Base-by-base conservation (phyloP, 2,888 invertebrate species). In the Cylloceria caligata region DNA sequence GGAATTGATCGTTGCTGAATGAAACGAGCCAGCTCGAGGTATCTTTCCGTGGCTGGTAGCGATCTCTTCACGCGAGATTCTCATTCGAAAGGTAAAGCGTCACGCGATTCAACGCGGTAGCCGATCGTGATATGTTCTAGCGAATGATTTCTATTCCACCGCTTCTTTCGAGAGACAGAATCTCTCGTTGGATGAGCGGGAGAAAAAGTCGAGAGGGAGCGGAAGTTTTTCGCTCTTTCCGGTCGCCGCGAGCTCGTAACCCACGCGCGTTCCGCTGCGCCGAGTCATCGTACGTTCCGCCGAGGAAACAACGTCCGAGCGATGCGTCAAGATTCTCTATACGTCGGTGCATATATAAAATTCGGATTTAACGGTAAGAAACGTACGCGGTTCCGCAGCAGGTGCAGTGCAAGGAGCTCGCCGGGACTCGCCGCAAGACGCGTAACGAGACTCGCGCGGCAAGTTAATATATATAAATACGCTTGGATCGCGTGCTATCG, bases 221-320 rank as follows among this genome's bases (percentile, higher is more conserved):
- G 78, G 78, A 81, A 74, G 74, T 74, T 74, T 69, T 81, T 57
- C 81, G 30, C 24, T 68, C 19, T 69, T 81, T 82, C 81, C 81
- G 81, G 60, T 60, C 49, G 76, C 52, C 39, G 57, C 24, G 30
- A 42, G 42, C 13, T 13, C 45, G 47, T 7, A 42, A 55, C 52
- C 21, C 42, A 34, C 42, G 19, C n/a, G 19, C 60, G 81, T 71
- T 75, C 65, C 78, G 74, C 74, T 75, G 78, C 65, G 42, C 30
- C 74, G 74, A 62, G 73, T 73, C 78, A 42, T 62, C 45, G 67
- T 45, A 49, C 75, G 60, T 52, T 64, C 45, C 68, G 30, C 5
- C 68, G 42, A 55, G 39, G 30, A n/a, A 27, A 34, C 36, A 64
- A 16, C 69, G 9, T 64, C 49, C 39, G 9, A 19, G 39, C 24